Conservation (phyloP, 2,113 vertebrate species). For the Ibidorhyncha struthersii region DNA sequence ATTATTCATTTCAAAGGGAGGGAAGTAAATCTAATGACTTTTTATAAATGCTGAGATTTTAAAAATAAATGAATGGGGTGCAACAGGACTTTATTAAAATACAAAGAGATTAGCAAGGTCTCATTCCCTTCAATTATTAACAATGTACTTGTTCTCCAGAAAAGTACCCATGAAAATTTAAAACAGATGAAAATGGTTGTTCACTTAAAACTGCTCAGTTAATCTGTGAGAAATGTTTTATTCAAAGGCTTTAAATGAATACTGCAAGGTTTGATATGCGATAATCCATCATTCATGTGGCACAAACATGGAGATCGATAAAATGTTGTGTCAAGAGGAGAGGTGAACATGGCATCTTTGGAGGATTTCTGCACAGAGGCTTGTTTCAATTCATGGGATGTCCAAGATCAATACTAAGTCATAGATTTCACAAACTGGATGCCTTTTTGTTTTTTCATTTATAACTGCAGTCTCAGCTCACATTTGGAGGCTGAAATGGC, state of each 20-base stretch:
- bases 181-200: constrained; percentile 75
- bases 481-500: rapidly evolving
- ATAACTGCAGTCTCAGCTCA: neutral
- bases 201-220: constrained; percentile 75
- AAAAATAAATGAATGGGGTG: constrained; percentile 45
- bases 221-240: constrained; percentile 79
- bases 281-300: constrained; percentile 62
- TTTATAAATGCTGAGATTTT: constrained; percentile 39
- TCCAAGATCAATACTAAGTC: neutral
- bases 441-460: neutral
- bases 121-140: constrained; percentile 76
- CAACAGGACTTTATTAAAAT: constrained; percentile 71
- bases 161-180: constrained; percentile 78
- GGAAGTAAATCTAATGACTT: neutral
- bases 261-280: constrained; percentile 43
- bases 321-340: neutral
- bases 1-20: constrained; percentile 22
- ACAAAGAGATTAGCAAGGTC: constrained; percentile 68
- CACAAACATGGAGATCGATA: constrained; percentile 30
- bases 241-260: constrained; percentile 75
- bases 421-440: constrained; percentile 19
- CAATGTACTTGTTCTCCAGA: constrained; percentile 75
- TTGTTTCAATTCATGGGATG: constrained; percentile 6
- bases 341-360: neutral
- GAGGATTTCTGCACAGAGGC: neutral